Percentiles rank a stretch among this genome's conserved stretches.
phyloP scores from a whole-genome alignment of 2,797 vertebrate species.

The Pseudomugil tenellus region DNA sequence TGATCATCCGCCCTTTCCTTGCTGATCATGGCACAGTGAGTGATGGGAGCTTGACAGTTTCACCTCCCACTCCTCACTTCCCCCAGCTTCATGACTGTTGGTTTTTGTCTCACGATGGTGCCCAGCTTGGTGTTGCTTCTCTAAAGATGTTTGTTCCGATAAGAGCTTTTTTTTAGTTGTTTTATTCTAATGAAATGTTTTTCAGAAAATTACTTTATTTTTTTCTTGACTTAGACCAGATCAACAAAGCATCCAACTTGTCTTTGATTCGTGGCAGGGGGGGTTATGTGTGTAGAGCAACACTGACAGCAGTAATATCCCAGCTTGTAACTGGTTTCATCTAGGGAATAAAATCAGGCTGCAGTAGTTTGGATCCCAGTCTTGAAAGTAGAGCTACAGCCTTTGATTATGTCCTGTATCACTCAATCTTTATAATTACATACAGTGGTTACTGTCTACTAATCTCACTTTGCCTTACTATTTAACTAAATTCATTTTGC shows the following conservation, averaged over 20 bases:
- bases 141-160: neutral
- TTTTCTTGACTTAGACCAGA: neutral
- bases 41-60: constrained; percentile 13
- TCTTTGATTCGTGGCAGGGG: neutral
- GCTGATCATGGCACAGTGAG: constrained; percentile 9
- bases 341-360: neutral
- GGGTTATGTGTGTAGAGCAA: neutral
- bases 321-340: neutral
- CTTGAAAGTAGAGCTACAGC: neutral
- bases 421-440: neutral
- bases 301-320: neutral
- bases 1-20: constrained; percentile 40
- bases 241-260: neutral
- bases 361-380: neutral
- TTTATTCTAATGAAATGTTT: neutral
- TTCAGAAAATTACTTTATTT: neutral
- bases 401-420: neutral
- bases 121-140: neutral
- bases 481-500: neutral
- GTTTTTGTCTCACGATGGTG: neutral
- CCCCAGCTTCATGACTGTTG: constrained; percentile 5
- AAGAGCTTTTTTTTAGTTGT: neutral
- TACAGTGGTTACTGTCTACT: neutral
- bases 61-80: constrained; percentile 1
- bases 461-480: neutral